Evolutionary conservation across 2,113 vertebrate genomes (phyloP).

Genomic region (Oryctolagus cuniculus): mOryCun1.1 NC_091450.1:46691001-46691500

Average conservation of each 20-base stretch:
- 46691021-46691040: not conserved
- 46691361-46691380: too few species aligned
- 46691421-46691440: not conserved
- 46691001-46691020: not conserved
- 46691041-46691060: constrained; percentile 3
- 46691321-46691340: not conserved
- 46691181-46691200: too few species aligned
- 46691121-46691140: not conserved
- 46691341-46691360: not conserved
- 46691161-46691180: not conserved
- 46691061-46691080: not conserved
- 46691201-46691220: not conserved
- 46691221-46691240: not conserved
- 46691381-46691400: not conserved
- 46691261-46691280: not conserved
- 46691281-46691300: not conserved
- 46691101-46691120: not conserved
- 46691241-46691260: not conserved
- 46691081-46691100: constrained; percentile 35
- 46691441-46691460: not conserved
- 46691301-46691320: not conserved
- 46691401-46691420: not conserved
- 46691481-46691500: rapidly evolving
- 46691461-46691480: not conserved
- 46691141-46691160: not conserved